Conservation (phyloP, 2,113 vertebrate genomes). For the Pipa parva region DNA sequence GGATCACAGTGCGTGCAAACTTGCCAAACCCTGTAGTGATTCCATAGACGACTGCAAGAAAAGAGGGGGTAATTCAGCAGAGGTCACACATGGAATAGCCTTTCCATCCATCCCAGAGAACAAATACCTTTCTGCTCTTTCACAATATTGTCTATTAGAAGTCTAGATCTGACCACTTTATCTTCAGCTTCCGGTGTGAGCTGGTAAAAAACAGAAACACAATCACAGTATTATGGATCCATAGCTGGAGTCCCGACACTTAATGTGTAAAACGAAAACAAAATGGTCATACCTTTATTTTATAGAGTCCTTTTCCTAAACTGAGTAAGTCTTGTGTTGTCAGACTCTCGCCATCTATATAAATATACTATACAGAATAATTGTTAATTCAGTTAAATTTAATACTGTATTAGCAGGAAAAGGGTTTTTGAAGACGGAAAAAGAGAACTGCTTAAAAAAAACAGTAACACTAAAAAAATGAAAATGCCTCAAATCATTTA, state of each 20-base stretch:
- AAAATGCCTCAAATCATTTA: too few relatives aligned
- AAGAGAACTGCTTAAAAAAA: too few relatives aligned
- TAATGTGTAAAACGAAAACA: neutral
- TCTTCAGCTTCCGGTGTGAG: slow-evolving; percentile 77
- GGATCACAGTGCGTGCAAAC: slow-evolving; percentile 93
- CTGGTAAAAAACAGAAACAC: slow-evolving; percentile 54
- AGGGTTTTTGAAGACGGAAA: too few relatives aligned
- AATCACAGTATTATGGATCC: neutral
- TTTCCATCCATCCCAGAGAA: neutral
- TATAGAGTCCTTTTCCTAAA: slow-evolving; percentile 84
- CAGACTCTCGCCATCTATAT: slow-evolving; percentile 84
- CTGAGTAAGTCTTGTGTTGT: slow-evolving; percentile 82
- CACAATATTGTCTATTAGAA: slow-evolving; percentile 90
- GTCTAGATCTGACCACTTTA: slow-evolving; percentile 79
- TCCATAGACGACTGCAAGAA: slow-evolving; percentile 85
- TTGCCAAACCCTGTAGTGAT: slow-evolving; percentile 98
- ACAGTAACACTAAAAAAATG: too few relatives aligned
- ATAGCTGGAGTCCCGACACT: neutral
- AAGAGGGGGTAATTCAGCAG: slow-evolving; percentile 9
- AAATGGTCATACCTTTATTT: slow-evolving; percentile 82
- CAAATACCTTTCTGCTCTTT: slow-evolving; percentile 81
- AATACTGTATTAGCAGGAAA: neutral
- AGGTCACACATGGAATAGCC: neutral
- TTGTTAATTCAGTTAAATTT: neutral
- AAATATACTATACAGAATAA: slow-evolving; percentile 69